Conservation (phyloP, 2,113 vertebrate species). For the Platysteira castanea region DNA sequence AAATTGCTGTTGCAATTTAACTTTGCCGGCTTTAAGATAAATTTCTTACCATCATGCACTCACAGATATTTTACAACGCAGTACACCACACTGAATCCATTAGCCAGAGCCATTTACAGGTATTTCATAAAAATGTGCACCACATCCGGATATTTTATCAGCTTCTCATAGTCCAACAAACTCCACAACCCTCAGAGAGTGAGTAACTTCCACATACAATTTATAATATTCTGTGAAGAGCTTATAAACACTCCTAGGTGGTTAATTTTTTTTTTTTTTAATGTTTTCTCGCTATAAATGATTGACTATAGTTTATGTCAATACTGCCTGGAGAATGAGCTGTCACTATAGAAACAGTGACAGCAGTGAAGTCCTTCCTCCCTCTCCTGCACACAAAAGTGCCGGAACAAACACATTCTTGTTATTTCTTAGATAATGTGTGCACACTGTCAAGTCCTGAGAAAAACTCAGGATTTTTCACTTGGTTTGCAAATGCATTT, state of each 20-base stretch:
- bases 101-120: neutral
- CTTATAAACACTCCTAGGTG: neutral
- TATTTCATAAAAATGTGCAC: neutral
- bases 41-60: neutral
- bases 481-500: neutral
- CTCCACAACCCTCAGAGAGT: neutral
- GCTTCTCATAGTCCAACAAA: neutral
- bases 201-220: neutral
- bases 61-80: neutral
- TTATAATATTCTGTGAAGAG: neutral
- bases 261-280: neutral
- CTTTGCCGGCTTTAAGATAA: neutral
- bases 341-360: constrained; percentile 50
- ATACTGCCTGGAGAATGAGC: neutral
- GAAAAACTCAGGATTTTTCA: neutral
- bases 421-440: neutral
- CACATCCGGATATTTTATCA: neutral
- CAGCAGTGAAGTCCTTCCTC: constrained; percentile 10
- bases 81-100: neutral
- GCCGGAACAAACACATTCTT: constrained; percentile 12
- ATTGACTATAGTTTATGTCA: neutral
- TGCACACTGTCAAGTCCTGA: neutral
- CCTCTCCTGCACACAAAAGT: neutral
- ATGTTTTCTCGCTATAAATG: neutral
- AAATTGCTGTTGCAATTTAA: neutral